These are phyloP conservation scores for Chloromyia formosa DNA, from an alignment of 2,888 invertebrate genomes.

Conservation along the genomic window DNA sequence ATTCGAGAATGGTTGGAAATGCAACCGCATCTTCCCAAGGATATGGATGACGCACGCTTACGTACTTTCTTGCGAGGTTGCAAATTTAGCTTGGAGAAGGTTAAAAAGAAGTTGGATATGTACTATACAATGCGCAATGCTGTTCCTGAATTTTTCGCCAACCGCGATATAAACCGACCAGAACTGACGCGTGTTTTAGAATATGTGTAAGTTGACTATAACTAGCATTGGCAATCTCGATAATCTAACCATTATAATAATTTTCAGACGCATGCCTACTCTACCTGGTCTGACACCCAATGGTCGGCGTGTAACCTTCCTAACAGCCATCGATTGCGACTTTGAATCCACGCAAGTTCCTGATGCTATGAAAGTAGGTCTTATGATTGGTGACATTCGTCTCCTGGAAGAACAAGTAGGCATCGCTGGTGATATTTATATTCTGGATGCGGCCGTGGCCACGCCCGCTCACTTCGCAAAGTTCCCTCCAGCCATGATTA, in stretches of 20 bases:
- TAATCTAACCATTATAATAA: constrained; percentile 10
- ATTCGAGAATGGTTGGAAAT: constrained; percentile 76
- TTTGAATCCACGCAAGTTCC: constrained; percentile 75
- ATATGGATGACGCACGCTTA: constrained; percentile 78
- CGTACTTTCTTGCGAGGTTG: constrained; percentile 85
- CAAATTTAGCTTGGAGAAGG: constrained; percentile 87
- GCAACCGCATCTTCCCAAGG: constrained; percentile 73
- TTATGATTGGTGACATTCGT: constrained; percentile 87
- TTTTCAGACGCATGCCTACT: constrained; percentile 76
- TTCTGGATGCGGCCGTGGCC: constrained; percentile 81
- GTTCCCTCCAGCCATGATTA: constrained; percentile 82
- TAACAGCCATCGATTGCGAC: constrained; percentile 78
- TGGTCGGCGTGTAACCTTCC: constrained; percentile 78
- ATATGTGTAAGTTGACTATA: constrained; percentile 70
- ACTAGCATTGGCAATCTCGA: neutral
- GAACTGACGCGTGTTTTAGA: constrained; percentile 76
- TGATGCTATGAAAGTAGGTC: constrained; percentile 81
- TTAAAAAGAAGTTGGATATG: constrained; percentile 86
- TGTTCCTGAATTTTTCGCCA: constrained; percentile 82
- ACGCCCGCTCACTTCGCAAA: constrained; percentile 84
- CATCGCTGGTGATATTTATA: constrained; percentile 85
- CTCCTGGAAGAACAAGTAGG: constrained; percentile 80
- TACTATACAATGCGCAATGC: constrained; percentile 87
- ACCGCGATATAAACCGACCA: constrained; percentile 77
- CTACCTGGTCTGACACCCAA: constrained; percentile 83